A percentile compares a stretch with the other conserved stretches of the same genome.
phyloP scores from a whole-genome alignment of 1,140 invertebrate species.

The Trichomalopsis sarcophagae region DNA sequence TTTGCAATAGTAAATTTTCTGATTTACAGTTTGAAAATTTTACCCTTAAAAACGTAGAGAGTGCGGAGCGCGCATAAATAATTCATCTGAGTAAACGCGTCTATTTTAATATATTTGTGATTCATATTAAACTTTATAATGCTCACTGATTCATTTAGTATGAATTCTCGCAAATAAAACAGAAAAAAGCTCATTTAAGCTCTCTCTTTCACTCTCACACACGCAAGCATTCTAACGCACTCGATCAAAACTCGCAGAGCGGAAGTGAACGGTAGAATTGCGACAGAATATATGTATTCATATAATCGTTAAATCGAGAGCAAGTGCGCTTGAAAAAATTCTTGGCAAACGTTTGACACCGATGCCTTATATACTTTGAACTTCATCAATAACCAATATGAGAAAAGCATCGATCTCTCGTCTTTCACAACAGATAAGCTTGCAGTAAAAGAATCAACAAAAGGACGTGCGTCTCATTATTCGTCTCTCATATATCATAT shows the following conservation, averaged over 20 bases:
- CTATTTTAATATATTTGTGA: too few relatives aligned
- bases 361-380: not conserved
- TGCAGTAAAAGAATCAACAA: slow-evolving; percentile 27
- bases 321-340: not conserved
- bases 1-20: too few relatives aligned
- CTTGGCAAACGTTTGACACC: not conserved
- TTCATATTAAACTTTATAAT: not conserved
- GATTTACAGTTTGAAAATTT: too few relatives aligned
- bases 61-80: too few relatives aligned
- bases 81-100: too few relatives aligned
- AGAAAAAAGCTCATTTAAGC: not conserved
- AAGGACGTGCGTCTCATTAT: slow-evolving; percentile 14
- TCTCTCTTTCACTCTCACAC: not conserved
- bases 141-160: not conserved
- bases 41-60: too few relatives aligned
- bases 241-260: slow-evolving; percentile 35
- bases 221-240: not conserved
- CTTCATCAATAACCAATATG: too few relatives aligned
- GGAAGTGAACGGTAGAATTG: slow-evolving; percentile 39
- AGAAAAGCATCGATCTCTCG: too few relatives aligned
- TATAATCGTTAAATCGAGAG: slow-evolving; percentile 1
- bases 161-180: not conserved
- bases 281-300: not conserved
- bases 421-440: too few relatives aligned
- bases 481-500: not conserved